A percentile compares a stretch with the other conserved stretches of the same genome.
phyloP scores from a whole-genome alignment of 92 coral and sea anemone genomes.

The Pocillopora meandrina region DNA sequence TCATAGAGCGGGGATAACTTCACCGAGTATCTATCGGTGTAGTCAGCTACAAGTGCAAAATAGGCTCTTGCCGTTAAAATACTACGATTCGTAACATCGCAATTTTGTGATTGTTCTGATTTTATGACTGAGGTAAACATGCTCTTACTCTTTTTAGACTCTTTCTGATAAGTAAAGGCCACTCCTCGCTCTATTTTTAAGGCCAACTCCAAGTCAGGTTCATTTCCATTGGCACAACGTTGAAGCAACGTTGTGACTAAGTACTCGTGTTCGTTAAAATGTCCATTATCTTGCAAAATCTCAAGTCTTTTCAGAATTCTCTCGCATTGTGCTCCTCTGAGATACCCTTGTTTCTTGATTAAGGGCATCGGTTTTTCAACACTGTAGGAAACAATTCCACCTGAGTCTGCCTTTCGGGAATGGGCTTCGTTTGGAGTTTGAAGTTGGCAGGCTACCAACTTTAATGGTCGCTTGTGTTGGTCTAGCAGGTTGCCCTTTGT shows the following conservation, averaged over 20 bases:
- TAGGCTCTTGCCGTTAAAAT: too few relatives aligned
- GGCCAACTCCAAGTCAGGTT: constrained; percentile 2
- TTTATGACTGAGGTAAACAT: constrained; percentile 1
- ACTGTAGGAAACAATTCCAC: background rate
- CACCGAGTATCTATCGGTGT: background rate
- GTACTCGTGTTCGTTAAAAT: background rate
- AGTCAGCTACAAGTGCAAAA: background rate
- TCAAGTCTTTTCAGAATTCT: background rate
- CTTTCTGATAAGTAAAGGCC: background rate
- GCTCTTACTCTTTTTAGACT: background rate
- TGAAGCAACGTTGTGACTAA: background rate
- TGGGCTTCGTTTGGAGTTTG: background rate
- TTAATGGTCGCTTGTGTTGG: background rate
- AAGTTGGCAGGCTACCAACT: background rate
- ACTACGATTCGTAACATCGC: too few relatives aligned
- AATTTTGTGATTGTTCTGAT: background rate
- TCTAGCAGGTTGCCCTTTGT: background rate
- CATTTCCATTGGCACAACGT: background rate
- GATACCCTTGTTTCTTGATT: background rate
- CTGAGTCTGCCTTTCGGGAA: too few relatives aligned
- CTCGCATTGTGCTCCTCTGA: background rate
- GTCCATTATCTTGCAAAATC: background rate
- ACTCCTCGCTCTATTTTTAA: constrained; percentile 1
- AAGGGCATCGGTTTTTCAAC: background rate
- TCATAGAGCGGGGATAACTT: constrained; percentile 5